Percentiles rank a stretch among this genome's conserved stretches.
Conservation (phyloP, 2,888 invertebrate species). For the Junonia oenone region DNA sequence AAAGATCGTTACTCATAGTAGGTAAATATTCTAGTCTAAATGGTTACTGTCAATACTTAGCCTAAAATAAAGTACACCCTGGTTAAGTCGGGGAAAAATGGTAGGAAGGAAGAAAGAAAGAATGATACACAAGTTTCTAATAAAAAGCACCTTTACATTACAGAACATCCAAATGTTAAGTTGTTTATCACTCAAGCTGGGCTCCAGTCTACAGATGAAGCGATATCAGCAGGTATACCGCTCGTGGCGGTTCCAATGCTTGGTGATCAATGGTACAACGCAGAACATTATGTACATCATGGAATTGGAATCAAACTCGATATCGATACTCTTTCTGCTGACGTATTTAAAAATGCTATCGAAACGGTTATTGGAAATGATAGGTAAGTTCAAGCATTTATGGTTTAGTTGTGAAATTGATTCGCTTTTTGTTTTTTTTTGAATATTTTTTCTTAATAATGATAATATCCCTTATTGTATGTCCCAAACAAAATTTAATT, state of each 20-base stretch:
- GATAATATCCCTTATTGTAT: neutral
- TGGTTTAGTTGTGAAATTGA: neutral
- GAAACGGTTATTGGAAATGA: conserved; percentile 33
- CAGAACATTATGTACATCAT: conserved; percentile 38
- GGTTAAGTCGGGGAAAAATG: too few relatives aligned
- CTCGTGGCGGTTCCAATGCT: conserved; percentile 54
- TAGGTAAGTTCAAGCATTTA: too few relatives aligned
- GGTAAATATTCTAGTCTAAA: too few relatives aligned
- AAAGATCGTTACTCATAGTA: too few relatives aligned
- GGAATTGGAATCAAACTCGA: conserved; percentile 46
- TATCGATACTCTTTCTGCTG: conserved; percentile 37
- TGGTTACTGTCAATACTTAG: too few relatives aligned
- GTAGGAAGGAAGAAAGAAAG: too few relatives aligned
- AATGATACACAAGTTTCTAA: too few relatives aligned
- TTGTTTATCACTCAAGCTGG: conserved; percentile 59
- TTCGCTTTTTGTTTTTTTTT: too few relatives aligned
- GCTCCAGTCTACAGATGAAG: conserved; percentile 59
- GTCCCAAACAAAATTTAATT: too few relatives aligned
- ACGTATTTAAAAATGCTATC: conserved; percentile 35
- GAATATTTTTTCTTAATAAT: too few relatives aligned
- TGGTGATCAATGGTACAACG: conserved; percentile 56
- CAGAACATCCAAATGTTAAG: conserved; percentile 60
- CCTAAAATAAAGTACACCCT: too few relatives aligned
- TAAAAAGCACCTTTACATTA: too few relatives aligned
- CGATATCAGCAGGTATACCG: conserved; percentile 51